Evolutionary conservation across 2,113 vertebrate genomes (phyloP).

Genomic region (Calypte anna): DNA sequence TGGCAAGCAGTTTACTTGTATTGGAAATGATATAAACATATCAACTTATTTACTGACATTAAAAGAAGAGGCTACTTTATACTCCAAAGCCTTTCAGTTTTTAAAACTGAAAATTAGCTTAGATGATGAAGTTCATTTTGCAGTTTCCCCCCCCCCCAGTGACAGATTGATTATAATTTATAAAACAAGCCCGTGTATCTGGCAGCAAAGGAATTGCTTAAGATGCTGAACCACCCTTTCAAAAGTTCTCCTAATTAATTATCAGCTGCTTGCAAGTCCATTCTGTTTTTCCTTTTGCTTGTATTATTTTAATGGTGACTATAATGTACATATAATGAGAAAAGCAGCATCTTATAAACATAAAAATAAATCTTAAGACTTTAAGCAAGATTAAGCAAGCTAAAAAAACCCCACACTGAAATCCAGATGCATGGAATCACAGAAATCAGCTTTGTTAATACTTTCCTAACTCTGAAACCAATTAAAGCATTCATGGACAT

Average conservation of each 20-base stretch:
- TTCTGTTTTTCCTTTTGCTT: conserved; percentile 56
- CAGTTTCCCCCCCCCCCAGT: not conserved
- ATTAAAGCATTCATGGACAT: conserved; percentile 45
- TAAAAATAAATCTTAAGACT: conserved; percentile 61
- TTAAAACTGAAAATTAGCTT: conserved; percentile 53
- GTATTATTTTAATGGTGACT: conserved; percentile 37
- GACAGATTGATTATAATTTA: conserved; percentile 63
- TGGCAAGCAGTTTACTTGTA: conserved; percentile 69
- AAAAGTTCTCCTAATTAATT: conserved; percentile 69
- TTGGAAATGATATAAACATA: conserved; percentile 69
- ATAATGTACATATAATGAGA: conserved; percentile 38
- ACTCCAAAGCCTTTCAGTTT: conserved; percentile 42
- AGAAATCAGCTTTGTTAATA: conserved; percentile 60
- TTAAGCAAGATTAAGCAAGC: conserved; percentile 58
- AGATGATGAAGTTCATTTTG: conserved; percentile 56
- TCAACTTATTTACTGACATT: conserved; percentile 73
- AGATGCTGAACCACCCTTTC: conserved; percentile 49
- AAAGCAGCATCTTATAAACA: conserved; percentile 52
- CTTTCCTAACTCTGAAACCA: conserved; percentile 49
- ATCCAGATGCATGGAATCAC: conserved; percentile 55
- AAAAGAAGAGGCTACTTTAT: conserved; percentile 50
- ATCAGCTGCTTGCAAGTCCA: conserved; percentile 49
- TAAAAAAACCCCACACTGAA: conserved; percentile 12
- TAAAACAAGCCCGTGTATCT: conserved; percentile 62
- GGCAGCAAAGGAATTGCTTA: conserved; percentile 62